Base-by-base conservation (phyloP, 1,140 invertebrate genomes). In the Drepana arcuata region DNA sequence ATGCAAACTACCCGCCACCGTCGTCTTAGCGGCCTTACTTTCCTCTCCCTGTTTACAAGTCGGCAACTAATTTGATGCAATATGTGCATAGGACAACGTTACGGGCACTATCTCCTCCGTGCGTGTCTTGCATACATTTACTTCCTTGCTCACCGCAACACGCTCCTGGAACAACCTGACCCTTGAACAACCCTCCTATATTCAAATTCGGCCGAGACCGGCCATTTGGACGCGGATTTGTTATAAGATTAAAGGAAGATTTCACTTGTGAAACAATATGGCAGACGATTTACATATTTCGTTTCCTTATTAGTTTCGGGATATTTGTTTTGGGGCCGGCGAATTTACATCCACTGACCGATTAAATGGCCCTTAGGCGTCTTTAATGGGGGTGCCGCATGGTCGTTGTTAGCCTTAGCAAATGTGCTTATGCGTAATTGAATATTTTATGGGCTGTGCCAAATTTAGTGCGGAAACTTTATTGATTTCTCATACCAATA, bases 191-290 rank as follows among this genome's bases (percentile, higher is more conserved):
- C 79, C 79, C 80, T 73, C 70, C 59, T 79, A 68, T 84, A 83
- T 83, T 83, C 78, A 83, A 84, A 83, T 82, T 67, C 49, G 45
- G 41, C 62, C 65, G 59, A 57, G 62, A 54, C 68, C 72, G 80
- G 66, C 71, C 78, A 84, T 84, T 84, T 82, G 75, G 72, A 78
- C 80, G 69, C 79, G 75, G 82, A 84, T 84, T 83, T 84, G 82
- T 83, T 83, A 83, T 80, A 84, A 84, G 83, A 84, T 84, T 84
- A 84, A 83, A 80, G 75, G 75, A 84, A 84, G 83, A 84, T 83
- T 84, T 82, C 74, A 81, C 77, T 83, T 82, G 75, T 73, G 77
- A 72, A 78, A 81, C 79, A 83, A 83, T 83, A 83, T 83, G 72
- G 71, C 67, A 72, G 61, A 66, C 69, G 70, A 82, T 82, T 82